Percentiles rank a stretch among this genome's conserved stretches.
These are phyloP conservation scores for Clarias laeviceps DNA, from an alignment of 2,797 vertebrate genomes.

Conservation along the genomic window DNA sequence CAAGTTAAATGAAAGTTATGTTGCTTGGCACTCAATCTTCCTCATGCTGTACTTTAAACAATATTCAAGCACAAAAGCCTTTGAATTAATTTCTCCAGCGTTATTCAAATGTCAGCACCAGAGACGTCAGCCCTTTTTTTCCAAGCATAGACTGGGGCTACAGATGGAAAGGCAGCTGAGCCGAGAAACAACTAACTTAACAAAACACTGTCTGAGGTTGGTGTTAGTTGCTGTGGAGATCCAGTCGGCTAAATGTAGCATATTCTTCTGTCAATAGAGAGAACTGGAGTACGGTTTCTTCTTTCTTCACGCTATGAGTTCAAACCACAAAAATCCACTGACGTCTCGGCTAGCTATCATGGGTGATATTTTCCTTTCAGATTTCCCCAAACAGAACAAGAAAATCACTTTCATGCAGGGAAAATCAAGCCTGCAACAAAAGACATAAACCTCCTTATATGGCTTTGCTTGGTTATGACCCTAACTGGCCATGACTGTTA, in stretches of 20 bases:
- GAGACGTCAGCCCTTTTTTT: constrained; percentile 47
- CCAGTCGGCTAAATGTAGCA: constrained; percentile 22
- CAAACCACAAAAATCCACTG: constrained; percentile 31
- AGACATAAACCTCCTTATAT: constrained; percentile 22
- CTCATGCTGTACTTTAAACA: constrained; percentile 51
- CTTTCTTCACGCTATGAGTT: constrained; percentile 10
- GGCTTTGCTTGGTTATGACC: constrained; percentile 27
- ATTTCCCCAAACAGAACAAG: constrained; percentile 24
- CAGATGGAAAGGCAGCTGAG: constrained; percentile 39
- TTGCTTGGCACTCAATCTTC: constrained; percentile 63
- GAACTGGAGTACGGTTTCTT: background rate
- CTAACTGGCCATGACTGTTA: constrained; percentile 41
- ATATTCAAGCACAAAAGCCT: constrained; percentile 46
- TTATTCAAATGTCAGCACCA: constrained; percentile 42
- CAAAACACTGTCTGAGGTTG: constrained; percentile 43
- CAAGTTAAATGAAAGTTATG: constrained; percentile 69
- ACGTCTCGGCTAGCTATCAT: background rate
- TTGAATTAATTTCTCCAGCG: constrained; percentile 49
- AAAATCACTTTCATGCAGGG: constrained; percentile 34
- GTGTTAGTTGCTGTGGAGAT: constrained; percentile 36
- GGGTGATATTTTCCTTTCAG: constrained; percentile 31
- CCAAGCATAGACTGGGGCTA: constrained; percentile 28
- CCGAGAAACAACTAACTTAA: constrained; percentile 41
- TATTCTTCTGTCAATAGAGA: constrained; percentile 9
- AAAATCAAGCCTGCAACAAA: constrained; percentile 31